These are phyloP conservation scores for Gracilinanus agilis DNA, from an alignment of 2,113 vertebrate genomes.

Conservation along the genomic window DNA sequence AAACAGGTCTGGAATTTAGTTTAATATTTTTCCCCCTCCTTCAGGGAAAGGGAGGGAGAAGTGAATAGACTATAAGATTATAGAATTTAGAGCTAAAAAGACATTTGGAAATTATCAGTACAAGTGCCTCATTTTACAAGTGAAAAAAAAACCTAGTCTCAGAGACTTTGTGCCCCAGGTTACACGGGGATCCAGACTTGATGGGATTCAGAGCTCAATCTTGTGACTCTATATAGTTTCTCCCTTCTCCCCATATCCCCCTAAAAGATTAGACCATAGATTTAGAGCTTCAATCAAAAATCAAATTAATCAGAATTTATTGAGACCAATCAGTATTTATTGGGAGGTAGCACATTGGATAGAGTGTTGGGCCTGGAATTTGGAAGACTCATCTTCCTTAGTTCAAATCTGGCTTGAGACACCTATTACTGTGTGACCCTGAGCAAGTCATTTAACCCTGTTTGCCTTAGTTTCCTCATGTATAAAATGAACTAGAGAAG, in stretches of 20 bases:
- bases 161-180: not conserved
- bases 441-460: no score
- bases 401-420: no score
- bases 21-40: not conserved
- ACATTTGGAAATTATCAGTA: not conserved
- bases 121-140: not conserved
- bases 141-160: not conserved
- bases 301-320: not conserved
- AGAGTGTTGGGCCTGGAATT: no score
- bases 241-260: not conserved
- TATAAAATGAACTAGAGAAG: no score
- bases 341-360: no score
- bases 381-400: no score
- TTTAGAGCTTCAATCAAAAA: not conserved
- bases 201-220: not conserved
- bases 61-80: not conserved
- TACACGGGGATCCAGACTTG: not conserved
- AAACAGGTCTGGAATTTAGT: not conserved
- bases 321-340: no score
- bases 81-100: not conserved
- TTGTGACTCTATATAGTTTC: not conserved
- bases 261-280: not conserved
- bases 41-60: not conserved
- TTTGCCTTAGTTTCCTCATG: no score
- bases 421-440: no score